Conservation (phyloP, 2,113 vertebrate species). For the Ageneiosus marmoratus region DNA sequence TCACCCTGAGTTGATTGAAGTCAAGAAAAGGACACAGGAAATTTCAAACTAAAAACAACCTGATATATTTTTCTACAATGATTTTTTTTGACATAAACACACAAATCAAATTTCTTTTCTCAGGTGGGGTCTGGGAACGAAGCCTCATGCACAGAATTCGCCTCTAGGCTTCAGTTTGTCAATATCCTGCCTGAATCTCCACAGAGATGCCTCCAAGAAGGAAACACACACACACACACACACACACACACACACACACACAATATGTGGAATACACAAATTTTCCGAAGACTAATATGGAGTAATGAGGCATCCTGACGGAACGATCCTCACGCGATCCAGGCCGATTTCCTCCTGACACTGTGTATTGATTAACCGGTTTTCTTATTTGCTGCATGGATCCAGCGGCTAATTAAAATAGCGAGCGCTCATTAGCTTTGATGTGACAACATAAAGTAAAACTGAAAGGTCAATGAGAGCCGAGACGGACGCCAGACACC, state of each 20-base stretch:
- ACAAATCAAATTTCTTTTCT: not conserved
- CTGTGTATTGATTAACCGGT: conserved; percentile 72
- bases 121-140: conserved; percentile 43
- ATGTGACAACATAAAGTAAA: conserved; percentile 61
- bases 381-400: conserved; percentile 77
- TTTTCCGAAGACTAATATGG: conserved; percentile 14
- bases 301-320: conserved; percentile 38
- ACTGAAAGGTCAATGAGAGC: conserved; percentile 72
- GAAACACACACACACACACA: conserved; percentile 2
- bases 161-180: conserved; percentile 33
- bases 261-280: conserved; percentile 2
- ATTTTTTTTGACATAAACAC: not conserved
- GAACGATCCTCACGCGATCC: conserved; percentile 58
- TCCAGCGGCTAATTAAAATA: conserved; percentile 77
- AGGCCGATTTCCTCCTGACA: conserved; percentile 72
- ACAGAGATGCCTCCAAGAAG: conserved; percentile 11
- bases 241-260: conserved; percentile 26
- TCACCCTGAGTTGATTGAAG: not conserved
- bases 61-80: too few species aligned
- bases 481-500: conserved; percentile 37
- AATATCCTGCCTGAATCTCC: conserved; percentile 49
- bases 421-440: conserved; percentile 68
- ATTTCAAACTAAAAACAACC: not conserved
- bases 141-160: conserved; percentile 15
- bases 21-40: not conserved